Base-by-base conservation (phyloP, 2,113 vertebrate genomes). In the Cyrtonyx montezumae region DNA sequence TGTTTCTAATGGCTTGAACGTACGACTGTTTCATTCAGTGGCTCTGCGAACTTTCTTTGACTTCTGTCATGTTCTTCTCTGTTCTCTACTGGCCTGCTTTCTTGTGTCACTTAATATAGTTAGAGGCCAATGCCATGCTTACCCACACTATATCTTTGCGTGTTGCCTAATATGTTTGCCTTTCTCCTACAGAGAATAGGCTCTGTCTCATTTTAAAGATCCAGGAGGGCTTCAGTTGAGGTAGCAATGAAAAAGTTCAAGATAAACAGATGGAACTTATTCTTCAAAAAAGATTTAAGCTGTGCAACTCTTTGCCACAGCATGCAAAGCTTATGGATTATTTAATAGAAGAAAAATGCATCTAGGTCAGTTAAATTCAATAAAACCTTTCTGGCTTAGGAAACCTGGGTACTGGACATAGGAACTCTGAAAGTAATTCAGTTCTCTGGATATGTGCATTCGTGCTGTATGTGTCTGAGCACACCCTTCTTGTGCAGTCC, bases 401-500 rank as follows among this genome's bases (percentile, higher is more conserved):
- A 79, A 58, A 49, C 7, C 3, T 1, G 40, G 13, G 18, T 70
- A 36, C 59, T 62, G 65, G 15, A 62, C 21, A 3, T 10, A 19
- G 56, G n/a, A 66, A 4, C 36, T 58, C 46, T 23, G 22, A 55
- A 49, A 43, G 58, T 21, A 7, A 6, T 68, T 81, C 51, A 11
- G 7, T 61, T 79, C 40, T 82, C 9, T 56, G 56, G 46, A 79
- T 77, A 78, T 93, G 96, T 95, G 88, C 63, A 76, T 84, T 93
- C 89, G 65, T 1, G 9, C 43, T 89, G 56, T 91, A 48, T 70
- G 43, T 51, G 91, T 96, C 95, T 94, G 94, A 97, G 92, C 96
- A 93, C 69, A 23, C 91, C 96, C 40, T 90, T 93, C 83, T 96
- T 70, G 92, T 86, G 91, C 95, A 96, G 79, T 83, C 91, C 95